Conservation (phyloP, 2,113 vertebrate species). For the Porphyrio hochstetteri region DNA sequence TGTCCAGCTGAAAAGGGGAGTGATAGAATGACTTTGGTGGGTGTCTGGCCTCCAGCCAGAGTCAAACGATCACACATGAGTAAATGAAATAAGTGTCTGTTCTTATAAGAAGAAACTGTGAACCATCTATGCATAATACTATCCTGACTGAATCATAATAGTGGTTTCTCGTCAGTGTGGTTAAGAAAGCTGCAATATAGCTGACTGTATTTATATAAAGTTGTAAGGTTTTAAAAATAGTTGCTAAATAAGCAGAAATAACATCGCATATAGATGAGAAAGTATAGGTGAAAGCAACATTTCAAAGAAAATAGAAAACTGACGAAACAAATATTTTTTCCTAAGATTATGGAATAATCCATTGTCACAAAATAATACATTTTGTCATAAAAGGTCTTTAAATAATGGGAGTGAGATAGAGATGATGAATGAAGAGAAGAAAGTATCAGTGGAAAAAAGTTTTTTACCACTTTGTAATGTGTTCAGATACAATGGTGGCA, state of each 20-base stretch:
- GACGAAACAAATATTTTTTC: background rate
- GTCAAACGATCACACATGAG: background rate
- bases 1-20: too few relatives aligned
- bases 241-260: background rate
- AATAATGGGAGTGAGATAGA: background rate
- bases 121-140: background rate
- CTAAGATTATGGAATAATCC: background rate
- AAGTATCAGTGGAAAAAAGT: fast-evolving
- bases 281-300: background rate
- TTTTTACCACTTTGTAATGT: background rate
- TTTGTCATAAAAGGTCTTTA: background rate
- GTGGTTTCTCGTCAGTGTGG: background rate
- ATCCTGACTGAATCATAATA: background rate
- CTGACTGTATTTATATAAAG: background rate
- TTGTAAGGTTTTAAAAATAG: background rate
- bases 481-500: background rate
- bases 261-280: background rate
- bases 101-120: background rate
- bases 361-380: background rate
- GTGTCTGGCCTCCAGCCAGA: too few relatives aligned
- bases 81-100: background rate
- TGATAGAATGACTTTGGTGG: too few relatives aligned
- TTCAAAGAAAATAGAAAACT: background rate
- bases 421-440: background rate
- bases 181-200: background rate